Conservation (phyloP, 1,140 invertebrate species). For the Halyomorpha halys region DNA sequence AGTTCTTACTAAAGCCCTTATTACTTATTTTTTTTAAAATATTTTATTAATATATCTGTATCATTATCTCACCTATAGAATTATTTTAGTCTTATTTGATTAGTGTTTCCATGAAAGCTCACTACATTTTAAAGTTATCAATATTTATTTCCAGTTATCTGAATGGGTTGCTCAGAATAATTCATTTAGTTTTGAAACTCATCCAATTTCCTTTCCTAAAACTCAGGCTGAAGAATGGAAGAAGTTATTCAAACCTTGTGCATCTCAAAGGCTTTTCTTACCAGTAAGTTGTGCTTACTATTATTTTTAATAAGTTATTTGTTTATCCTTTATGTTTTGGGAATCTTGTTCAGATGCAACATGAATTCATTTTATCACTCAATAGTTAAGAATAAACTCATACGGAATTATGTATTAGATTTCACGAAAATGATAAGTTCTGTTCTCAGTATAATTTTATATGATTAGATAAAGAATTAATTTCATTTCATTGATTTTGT, state of each 20-base stretch:
- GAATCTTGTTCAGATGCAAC: too few relatives aligned
- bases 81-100: too few relatives aligned
- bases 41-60: not conserved
- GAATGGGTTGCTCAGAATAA: conserved; percentile 58
- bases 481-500: too few relatives aligned
- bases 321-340: too few relatives aligned
- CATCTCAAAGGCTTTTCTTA: conserved; percentile 80
- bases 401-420: too few relatives aligned
- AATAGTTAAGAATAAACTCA: too few relatives aligned
- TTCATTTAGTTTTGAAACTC: conserved; percentile 60
- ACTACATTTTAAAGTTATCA: too few relatives aligned
- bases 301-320: too few relatives aligned
- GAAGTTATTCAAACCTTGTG: conserved; percentile 84
- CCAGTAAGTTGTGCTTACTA: conserved; percentile 54
- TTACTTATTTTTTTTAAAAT: not conserved
- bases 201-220: conserved; percentile 66
- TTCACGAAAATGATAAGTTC: not conserved
- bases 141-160: conserved; percentile 39
- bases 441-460: not conserved
- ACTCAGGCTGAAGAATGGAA: conserved; percentile 64
- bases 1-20: too few relatives aligned
- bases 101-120: too few relatives aligned
- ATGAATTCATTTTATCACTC: too few relatives aligned
- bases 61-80: too few relatives aligned
- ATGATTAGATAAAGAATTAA: not conserved